phyloP scores from a whole-genome alignment of 2,113 vertebrate genomes.

The Tiliqua scincoides region DNA sequence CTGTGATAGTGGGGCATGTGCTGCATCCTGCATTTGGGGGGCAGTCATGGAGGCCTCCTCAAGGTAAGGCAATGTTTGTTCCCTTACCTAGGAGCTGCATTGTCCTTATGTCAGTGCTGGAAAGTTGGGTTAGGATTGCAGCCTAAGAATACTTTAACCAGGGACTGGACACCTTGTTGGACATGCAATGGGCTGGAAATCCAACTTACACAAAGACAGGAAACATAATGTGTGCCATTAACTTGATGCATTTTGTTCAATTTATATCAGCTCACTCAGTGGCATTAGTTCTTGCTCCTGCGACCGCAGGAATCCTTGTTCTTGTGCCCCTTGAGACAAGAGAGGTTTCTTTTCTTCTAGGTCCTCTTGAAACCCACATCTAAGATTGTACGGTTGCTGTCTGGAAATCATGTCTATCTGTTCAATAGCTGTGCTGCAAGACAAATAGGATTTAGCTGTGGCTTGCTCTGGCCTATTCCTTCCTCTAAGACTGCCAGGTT shows the following conservation, averaged over 20 bases:
- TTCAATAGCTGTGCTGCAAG: not conserved
- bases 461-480: not conserved
- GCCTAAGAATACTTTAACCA: slow-evolving; percentile 14
- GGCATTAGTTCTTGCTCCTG: not conserved
- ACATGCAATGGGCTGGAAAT: slow-evolving; percentile 22
- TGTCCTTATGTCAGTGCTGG: too few species aligned
- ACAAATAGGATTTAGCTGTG: not conserved
- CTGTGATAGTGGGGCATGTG: too few species aligned
- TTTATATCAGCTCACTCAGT: not conserved
- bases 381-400: not conserved
- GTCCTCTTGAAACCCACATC: not conserved
- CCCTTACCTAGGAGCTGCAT: too few species aligned
- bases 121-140: too few species aligned
- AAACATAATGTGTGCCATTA: not conserved
- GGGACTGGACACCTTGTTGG: slow-evolving; percentile 19
- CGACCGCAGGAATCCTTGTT: not conserved
- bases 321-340: not conserved
- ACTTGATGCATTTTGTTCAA: not conserved
- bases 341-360: not conserved
- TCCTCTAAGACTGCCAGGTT: too few species aligned
- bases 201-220: not conserved
- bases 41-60: too few species aligned
- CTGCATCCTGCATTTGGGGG: too few species aligned
- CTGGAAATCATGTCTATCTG: too few species aligned
- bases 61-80: too few species aligned